phyloP scores from a whole-genome alignment of 2,797 vertebrate species.

The Tadarida brasiliensis region DNA sequence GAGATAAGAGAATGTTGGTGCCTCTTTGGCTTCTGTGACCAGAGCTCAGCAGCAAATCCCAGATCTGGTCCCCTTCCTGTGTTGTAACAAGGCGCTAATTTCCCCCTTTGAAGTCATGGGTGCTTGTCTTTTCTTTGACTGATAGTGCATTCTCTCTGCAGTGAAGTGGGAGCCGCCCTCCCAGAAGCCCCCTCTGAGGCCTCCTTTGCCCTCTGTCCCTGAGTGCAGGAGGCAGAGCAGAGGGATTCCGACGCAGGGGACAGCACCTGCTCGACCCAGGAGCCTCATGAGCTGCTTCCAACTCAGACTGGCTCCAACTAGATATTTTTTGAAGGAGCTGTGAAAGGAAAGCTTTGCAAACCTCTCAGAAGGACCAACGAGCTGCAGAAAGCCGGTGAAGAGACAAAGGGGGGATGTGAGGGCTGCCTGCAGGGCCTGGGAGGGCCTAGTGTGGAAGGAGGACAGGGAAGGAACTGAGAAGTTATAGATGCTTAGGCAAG shows the following conservation, averaged over 20 bases:
- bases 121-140: background rate
- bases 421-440: background rate
- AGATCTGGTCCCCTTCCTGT: background rate
- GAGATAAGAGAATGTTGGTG: background rate
- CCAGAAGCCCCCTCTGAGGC: background rate
- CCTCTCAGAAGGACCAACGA: background rate
- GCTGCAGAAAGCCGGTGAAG: slow-evolving; percentile 30
- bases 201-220: background rate
- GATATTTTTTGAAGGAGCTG: background rate
- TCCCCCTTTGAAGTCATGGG: background rate
- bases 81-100: background rate
- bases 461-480: background rate
- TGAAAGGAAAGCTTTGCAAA: background rate
- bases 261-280: background rate
- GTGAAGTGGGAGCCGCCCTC: background rate
- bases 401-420: background rate
- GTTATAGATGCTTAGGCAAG: background rate
- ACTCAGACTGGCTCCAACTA: background rate
- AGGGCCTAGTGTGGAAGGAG: background rate
- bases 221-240: background rate
- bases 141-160: background rate
- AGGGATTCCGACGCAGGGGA: background rate
- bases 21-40: background rate
- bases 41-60: background rate
- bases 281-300: background rate